Evolutionary conservation across 23 tunicate species (phyloP).

Genomic region (Phallusia fumigata): DNA sequence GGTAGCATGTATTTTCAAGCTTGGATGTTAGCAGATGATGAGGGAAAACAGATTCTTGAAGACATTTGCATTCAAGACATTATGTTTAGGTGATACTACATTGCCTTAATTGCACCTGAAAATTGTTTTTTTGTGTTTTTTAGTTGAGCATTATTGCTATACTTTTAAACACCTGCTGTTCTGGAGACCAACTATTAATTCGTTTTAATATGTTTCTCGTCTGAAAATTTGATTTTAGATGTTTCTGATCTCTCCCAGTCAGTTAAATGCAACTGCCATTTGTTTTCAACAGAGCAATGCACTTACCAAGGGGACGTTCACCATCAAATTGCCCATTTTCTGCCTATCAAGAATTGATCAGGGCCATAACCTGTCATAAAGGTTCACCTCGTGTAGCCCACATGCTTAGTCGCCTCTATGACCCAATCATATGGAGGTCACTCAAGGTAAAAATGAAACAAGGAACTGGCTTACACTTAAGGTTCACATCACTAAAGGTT

Average conservation of each 20-base stretch:
- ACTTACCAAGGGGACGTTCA: slow-evolving; percentile 26
- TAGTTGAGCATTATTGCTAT: too few relatives aligned
- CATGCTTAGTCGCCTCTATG: slow-evolving; percentile 64
- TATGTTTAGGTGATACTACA: slow-evolving; percentile 60
- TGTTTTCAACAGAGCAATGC: slow-evolving; percentile 51
- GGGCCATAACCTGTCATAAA: slow-evolving; percentile 42
- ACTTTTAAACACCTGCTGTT: too few relatives aligned
- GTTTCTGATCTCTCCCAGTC: not conserved
- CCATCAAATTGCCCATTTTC: slow-evolving; percentile 25
- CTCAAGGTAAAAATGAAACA: slow-evolving; percentile 74
- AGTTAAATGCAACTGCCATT: not conserved
- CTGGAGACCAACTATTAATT: too few relatives aligned
- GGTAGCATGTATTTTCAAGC: slow-evolving; percentile 72
- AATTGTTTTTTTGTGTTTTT: too few relatives aligned
- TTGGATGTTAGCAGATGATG: slow-evolving; percentile 59
- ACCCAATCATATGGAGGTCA: slow-evolving; percentile 87
- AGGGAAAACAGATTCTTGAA: slow-evolving; percentile 46
- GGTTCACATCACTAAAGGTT: too few relatives aligned
- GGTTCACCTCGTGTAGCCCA: slow-evolving; percentile 48
- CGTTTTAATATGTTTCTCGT: not conserved
- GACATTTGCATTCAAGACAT: slow-evolving; percentile 78
- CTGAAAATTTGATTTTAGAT: too few relatives aligned
- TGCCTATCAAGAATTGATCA: slow-evolving; percentile 30
- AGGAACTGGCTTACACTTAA: too few relatives aligned
- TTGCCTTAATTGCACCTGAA: too few relatives aligned